Percentiles rank a stretch among this genome's conserved stretches.
Evolutionary conservation across 2,113 vertebrate species (phyloP).

Genomic region (Protomyctophum bolini): DNA sequence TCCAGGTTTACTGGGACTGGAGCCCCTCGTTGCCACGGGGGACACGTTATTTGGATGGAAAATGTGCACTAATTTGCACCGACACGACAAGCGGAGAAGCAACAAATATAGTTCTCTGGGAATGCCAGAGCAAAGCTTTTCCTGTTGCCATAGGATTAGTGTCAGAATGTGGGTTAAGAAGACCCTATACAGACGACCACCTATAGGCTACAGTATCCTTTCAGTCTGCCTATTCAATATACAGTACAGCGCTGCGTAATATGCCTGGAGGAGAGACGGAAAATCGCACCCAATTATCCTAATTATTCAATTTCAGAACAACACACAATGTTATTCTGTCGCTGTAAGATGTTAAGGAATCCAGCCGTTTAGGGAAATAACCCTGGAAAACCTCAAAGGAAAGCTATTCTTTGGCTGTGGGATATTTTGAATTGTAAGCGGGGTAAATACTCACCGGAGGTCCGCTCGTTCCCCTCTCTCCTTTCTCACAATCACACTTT

Average conservation of each 20-base stretch:
- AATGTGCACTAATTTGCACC: conserved; percentile 42
- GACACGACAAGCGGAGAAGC: not conserved
- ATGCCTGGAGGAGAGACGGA: conserved; percentile 20
- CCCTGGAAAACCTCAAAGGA: conserved; percentile 36
- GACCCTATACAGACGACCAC: not conserved
- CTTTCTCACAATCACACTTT: conserved; percentile 88
- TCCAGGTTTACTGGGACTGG: conserved; percentile 42
- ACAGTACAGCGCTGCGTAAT: not conserved
- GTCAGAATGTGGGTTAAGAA: conserved; percentile 37
- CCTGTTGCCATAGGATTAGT: conserved; percentile 43
- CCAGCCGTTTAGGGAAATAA: not conserved
- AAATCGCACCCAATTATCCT: conserved; percentile 48
- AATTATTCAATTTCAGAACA: conserved; percentile 44
- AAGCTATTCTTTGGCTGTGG: conserved; percentile 5
- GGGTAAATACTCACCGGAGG: conserved; percentile 82
- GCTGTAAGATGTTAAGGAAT: not conserved
- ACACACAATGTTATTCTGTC: not conserved
- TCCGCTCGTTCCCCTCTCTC: conserved; percentile 84
- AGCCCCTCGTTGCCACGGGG: conserved; percentile 55
- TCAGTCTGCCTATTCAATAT: conserved; percentile 14
- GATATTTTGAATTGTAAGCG: conserved; percentile 22
- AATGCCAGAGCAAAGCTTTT: conserved; percentile 7
- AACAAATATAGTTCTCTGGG: conserved; percentile 40
- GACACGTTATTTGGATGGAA: conserved; percentile 25
- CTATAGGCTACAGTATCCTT: conserved; percentile 9